A percentile compares a stretch with the other conserved stretches of the same genome.
phyloP scores from a whole-genome alignment of 2,113 vertebrate species.

The Ariopsis seemanni region DNA sequence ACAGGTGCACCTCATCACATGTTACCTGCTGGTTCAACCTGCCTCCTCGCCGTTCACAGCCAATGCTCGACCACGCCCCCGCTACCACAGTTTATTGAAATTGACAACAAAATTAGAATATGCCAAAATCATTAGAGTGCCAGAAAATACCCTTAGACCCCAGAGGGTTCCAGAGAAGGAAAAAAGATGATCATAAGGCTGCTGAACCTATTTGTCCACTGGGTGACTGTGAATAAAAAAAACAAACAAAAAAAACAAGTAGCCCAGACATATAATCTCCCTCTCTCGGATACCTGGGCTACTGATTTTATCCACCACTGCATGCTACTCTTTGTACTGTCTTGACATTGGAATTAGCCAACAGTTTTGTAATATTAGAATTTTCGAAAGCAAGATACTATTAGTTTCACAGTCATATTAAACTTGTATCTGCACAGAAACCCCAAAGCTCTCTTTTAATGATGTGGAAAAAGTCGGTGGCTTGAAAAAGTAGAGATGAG shows the following conservation, averaged over 20 bases:
- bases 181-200: too few relatives aligned
- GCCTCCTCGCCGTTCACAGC: too few relatives aligned
- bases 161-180: too few relatives aligned
- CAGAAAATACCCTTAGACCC: too few relatives aligned
- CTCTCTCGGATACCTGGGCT: background rate
- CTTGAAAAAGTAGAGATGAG: constrained; percentile 5
- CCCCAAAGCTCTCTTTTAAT: constrained; percentile 21
- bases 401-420: background rate
- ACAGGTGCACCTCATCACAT: too few relatives aligned
- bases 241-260: background rate
- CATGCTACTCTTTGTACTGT: background rate
- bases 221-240: background rate
- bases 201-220: background rate
- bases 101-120: too few relatives aligned
- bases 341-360: background rate
- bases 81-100: too few relatives aligned
- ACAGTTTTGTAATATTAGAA: background rate
- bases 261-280: background rate
- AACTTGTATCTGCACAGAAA: background rate
- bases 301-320: background rate
- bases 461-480: background rate
- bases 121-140: too few relatives aligned
- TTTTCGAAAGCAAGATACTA: background rate
- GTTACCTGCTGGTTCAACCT: too few relatives aligned
- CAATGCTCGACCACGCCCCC: too few relatives aligned